Evolutionary conservation across 2,888 invertebrate genomes (phyloP), one percentile per base, ranked within the genome.

Genomic region (Sarcophaga subvicina): DNA sequence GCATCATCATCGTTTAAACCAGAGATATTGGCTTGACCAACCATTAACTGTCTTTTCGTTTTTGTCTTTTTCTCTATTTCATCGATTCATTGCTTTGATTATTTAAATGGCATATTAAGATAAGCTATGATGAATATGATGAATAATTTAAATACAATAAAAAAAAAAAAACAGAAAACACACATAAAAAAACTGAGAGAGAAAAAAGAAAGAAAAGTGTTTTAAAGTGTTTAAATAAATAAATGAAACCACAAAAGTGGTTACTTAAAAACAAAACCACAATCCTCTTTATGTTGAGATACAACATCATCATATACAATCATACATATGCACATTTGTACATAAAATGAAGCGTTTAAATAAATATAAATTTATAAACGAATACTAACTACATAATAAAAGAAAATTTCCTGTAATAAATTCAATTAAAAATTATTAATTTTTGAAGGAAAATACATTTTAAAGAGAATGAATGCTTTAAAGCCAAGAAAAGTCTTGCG

Each of bases 241-340:
- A 83, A 82, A 85, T 59, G 17, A 83, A 86, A 86, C 83, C 83
- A 70, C 86, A 83, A 83, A 86, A 83, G 83, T 81, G 83, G 80
- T 86, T 80, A 81, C 73, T 81, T 78, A 60, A 78, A 78, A 54
- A 75, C 17, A 63, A 67, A 67, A 83, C 86, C 86, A 75, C 86
- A 86, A 86, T 81, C 80, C 70, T 75, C 78, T 86, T 83, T 78
- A 75, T 27, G 59, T 27, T 54, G 17, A 71, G 45, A 59, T 47
- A 71, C 25, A 45, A 37, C 37, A 37, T 10, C 37, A 37, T 37
- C 37, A 37, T 37, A 10, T 37, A 37, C 37, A 37, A 37, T 37
- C 11, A 49, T 20, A 47, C 20, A 47, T 3, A 73, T 10, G 59
- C 20, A 6, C 11, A 49, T 20, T 27, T 14, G 27, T 2, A 73